Evolutionary conservation across 2,888 invertebrate genomes (phyloP).

Genomic region (Epirrhoe tristata): DNA sequence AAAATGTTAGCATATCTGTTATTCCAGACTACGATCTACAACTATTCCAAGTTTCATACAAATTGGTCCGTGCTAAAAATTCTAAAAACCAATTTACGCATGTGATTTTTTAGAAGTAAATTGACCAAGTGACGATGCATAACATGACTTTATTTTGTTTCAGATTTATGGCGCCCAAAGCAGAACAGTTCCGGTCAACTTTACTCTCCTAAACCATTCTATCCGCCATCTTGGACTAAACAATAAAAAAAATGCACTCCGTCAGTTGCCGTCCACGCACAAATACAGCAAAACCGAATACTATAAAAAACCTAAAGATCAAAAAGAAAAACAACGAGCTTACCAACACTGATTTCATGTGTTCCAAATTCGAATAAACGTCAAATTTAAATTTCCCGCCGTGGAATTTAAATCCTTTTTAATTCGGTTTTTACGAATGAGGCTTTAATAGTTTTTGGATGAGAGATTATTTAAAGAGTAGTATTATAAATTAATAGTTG

Average conservation of each 20-base stretch:
- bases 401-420: conserved; percentile 37
- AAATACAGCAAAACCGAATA: conserved; percentile 53
- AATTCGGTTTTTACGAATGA: conserved; percentile 49
- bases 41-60: no score
- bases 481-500: conserved; percentile 67
- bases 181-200: conserved; percentile 50
- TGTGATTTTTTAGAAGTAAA: no score
- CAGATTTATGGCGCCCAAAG: conserved; percentile 67
- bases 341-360: conserved; percentile 62
- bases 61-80: no score
- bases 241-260: conserved; percentile 68
- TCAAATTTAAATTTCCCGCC: conserved; percentile 42
- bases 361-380: conserved; percentile 57
- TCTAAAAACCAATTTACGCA: no score
- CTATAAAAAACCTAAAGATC: conserved; percentile 64
- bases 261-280: conserved; percentile 67
- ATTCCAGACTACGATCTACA: no score
- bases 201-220: conserved; percentile 33
- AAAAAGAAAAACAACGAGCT: conserved; percentile 76
- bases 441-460: conserved; percentile 56
- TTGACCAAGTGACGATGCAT: neutral
- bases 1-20: no score
- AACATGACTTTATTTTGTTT: conserved; percentile 52
- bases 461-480: conserved; percentile 50
- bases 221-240: conserved; percentile 49